These are phyloP conservation scores for Cacatua alba DNA, from an alignment of 2,113 vertebrate genomes.

Conservation along the genomic window DNA sequence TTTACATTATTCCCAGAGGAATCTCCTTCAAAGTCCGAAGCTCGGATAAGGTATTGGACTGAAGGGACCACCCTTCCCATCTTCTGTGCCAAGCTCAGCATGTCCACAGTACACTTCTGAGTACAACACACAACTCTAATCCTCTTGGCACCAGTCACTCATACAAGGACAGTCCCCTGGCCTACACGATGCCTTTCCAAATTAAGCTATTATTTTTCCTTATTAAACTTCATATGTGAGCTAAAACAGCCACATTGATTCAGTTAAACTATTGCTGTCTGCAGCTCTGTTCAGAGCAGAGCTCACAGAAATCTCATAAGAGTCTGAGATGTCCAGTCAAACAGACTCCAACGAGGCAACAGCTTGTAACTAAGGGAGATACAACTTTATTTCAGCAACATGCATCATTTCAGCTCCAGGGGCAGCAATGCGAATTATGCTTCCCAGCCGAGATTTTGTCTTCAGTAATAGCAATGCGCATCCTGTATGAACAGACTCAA, in stretches of 20 bases:
- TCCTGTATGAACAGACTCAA: neutral
- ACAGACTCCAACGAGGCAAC: neutral
- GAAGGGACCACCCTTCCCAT: neutral
- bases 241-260: conserved; percentile 11
- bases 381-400: neutral
- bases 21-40: neutral
- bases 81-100: neutral
- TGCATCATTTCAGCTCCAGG: neutral
- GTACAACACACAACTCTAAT: neutral
- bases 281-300: neutral
- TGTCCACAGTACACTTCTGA: neutral
- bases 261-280: conserved; percentile 1
- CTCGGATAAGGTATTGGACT: neutral
- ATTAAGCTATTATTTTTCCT: conserved; percentile 43
- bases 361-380: neutral
- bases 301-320: neutral
- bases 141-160: conserved; percentile 25
- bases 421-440: neutral
- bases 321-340: neutral
- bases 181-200: conserved; percentile 3
- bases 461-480: neutral
- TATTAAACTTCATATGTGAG: conserved; percentile 49
- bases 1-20: neutral
- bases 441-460: neutral
- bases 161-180: neutral